Evolutionary conservation across 2,888 invertebrate species (phyloP).

Genomic region (Neoaliturus tenellus): DNA sequence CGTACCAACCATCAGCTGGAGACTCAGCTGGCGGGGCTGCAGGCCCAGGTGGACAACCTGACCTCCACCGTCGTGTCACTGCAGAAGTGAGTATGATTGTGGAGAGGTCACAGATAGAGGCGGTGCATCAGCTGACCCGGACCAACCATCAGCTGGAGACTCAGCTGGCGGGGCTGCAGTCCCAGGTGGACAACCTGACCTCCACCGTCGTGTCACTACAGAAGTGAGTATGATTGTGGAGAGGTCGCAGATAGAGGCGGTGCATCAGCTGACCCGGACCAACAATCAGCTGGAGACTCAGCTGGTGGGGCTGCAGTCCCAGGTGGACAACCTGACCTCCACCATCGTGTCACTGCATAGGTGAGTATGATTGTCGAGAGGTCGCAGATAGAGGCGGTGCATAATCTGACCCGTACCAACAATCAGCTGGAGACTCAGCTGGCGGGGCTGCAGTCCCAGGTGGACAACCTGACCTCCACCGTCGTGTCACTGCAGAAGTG

Average conservation of each 20-base stretch:
- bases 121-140: conserved; percentile 90
- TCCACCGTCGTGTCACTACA: conserved; percentile 85
- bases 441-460: conserved; percentile 76
- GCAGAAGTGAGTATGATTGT: too few relatives aligned
- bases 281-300: too few relatives aligned
- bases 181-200: conserved; percentile 83
- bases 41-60: too few relatives aligned
- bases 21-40: too few relatives aligned
- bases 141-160: conserved; percentile 90
- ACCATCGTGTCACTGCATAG: conserved; percentile 73
- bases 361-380: conserved; percentile 79
- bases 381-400: conserved; percentile 93
- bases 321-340: conserved; percentile 73
- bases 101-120: conserved; percentile 93
- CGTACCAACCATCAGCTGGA: too few relatives aligned
- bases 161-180: too few relatives aligned
- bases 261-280: conserved; percentile 78
- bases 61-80: too few relatives aligned
- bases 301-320: conserved; percentile 86
- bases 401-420: conserved; percentile 78
- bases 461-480: too few relatives aligned
- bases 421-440: conserved; percentile 89
- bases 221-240: conserved; percentile 69
- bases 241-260: conserved; percentile 92
- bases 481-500: conserved; percentile 82